phyloP scores from a whole-genome alignment of 2,113 vertebrate species.

The Engystomops pustulosus region DNA sequence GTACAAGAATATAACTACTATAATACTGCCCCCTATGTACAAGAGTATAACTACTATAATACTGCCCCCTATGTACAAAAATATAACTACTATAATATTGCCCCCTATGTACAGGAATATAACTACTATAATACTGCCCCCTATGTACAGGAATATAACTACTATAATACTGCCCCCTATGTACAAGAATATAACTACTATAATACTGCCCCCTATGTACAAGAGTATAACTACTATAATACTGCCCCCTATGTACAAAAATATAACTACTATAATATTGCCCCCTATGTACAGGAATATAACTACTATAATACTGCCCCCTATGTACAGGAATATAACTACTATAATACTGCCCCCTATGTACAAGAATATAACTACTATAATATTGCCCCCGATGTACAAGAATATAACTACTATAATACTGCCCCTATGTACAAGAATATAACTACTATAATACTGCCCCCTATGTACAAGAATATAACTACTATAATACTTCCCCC shows the following conservation, averaged over 20 bases:
- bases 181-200: not conserved
- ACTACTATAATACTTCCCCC: not conserved
- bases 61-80: not conserved
- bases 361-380: slow-evolving; percentile 10
- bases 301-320: too few species aligned
- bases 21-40: not conserved
- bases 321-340: too few species aligned
- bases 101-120: not conserved
- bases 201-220: not conserved
- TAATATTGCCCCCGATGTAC: not conserved
- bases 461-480: not conserved
- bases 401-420: not conserved
- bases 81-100: slow-evolving; percentile 12
- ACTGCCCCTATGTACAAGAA: not conserved
- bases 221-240: not conserved
- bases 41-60: slow-evolving; percentile 5
- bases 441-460: slow-evolving; percentile 9
- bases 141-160: not conserved
- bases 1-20: not conserved
- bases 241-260: not conserved
- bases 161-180: not conserved
- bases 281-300: too few species aligned
- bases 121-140: slow-evolving; percentile 8
- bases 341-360: not conserved
- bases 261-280: not conserved